Evolutionary conservation across 2,113 vertebrate genomes (phyloP), one percentile per base, ranked within the genome.

Genomic region (Tychaedon coryphoeus): DNA sequence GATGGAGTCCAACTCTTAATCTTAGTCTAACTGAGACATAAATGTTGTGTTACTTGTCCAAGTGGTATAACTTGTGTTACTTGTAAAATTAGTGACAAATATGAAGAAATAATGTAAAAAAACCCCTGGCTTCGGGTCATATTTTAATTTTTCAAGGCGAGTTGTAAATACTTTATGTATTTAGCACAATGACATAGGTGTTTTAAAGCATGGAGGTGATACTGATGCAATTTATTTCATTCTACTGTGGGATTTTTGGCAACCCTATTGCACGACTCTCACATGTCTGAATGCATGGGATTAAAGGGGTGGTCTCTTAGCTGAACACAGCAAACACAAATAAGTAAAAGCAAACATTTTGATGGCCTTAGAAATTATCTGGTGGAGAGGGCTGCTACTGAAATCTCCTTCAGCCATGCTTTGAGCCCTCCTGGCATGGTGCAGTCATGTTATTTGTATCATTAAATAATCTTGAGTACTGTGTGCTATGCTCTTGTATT

Each of bases 131-230:
- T 70, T 77, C 11, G 19, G 23, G 8, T 61, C 18, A 14, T 45
- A 69, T 29, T 38, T 19, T 43, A n/a, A 5, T 50, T 71, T 51
- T 81, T 66, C 15, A 62, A 40, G 77, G 38, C 8, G 29, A 42
- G 6, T 19, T 57, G 17, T 29, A 45, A 62, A 31, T 9, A 6
- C 5, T 43, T 8, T 7, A 28, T 31, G 4, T 40, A 16, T 58
- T 36, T 74, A 40, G 36, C 9, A 20, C 2, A 22, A 15, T 10
- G 3, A 36, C 17, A 15, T 9, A 8, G 14, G 12, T 1, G 3
- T 81, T 81, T 78, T 67, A 58, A 70, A 82, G 15, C 12, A 42
- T 1, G 1, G 13, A 42, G 13, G 3, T 72, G 17, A 34, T 72
- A 8, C 15, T 57, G 22, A 6, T 45, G 17, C n/a, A 0, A 8